These are phyloP conservation scores for Decapterus maruadsi DNA, from an alignment of 2,797 vertebrate species.

Conservation along the genomic window DNA sequence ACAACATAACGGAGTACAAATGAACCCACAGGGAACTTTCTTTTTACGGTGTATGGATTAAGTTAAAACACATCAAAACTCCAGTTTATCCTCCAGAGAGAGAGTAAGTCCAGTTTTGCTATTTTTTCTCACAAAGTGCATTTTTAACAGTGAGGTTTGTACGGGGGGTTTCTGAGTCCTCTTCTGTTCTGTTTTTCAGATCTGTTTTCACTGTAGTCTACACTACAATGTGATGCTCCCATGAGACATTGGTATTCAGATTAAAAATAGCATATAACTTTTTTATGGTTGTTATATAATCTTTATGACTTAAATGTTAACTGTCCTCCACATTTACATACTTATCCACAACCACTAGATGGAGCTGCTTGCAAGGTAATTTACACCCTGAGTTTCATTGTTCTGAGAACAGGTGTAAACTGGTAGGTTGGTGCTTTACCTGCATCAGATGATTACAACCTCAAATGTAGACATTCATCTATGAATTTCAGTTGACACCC, in stretches of 20 bases:
- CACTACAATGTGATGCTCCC: constrained; percentile 4
- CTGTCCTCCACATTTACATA: neutral
- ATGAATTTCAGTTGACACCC: constrained; percentile 1
- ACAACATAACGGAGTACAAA: constrained; percentile 34
- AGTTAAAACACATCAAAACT: constrained; percentile 50
- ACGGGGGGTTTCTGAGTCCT: neutral
- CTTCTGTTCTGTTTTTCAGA: constrained; percentile 7
- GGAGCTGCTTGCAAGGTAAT: constrained; percentile 49
- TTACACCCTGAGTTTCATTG: neutral
- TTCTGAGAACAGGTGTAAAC: constrained; percentile 51
- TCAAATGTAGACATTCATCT: neutral
- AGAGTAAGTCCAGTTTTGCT: constrained; percentile 64
- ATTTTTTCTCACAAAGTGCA: constrained; percentile 58
- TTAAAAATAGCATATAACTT: constrained; percentile 11
- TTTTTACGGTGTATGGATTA: constrained; percentile 22
- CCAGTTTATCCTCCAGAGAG: constrained; percentile 65
- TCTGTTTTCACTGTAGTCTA: constrained; percentile 14
- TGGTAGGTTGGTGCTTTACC: constrained; percentile 6
- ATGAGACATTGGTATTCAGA: constrained; percentile 14
- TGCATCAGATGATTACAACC: constrained; percentile 2
- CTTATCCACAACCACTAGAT: constrained; percentile 67
- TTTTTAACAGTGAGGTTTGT: constrained; percentile 48
- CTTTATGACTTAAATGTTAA: neutral
- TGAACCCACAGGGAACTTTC: constrained; percentile 14
- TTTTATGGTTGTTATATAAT: constrained; percentile 11